phyloP scores from a whole-genome alignment of 1,140 invertebrate genomes.

The Protaetia brevitarsis region DNA sequence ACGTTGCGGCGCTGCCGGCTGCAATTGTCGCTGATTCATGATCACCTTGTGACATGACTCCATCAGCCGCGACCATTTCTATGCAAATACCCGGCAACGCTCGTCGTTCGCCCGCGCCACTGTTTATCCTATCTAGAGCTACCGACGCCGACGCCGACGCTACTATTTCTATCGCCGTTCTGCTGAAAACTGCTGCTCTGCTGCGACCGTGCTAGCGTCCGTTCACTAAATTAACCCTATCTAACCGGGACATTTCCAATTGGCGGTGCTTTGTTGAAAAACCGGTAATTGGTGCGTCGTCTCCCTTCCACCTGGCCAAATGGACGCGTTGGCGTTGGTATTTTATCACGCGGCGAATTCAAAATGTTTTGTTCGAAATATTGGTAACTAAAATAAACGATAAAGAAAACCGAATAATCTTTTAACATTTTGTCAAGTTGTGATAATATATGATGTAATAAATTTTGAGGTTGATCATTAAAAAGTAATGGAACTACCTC shows the following conservation, averaged over 20 bases:
- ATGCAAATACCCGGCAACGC: constrained; percentile 38
- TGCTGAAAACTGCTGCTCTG: constrained; percentile 30
- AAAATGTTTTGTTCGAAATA: background rate
- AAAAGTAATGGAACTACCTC: too few species aligned
- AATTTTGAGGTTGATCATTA: too few species aligned
- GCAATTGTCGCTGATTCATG: constrained; percentile 43
- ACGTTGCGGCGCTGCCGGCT: constrained; percentile 3
- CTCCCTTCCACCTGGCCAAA: background rate
- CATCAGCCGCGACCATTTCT: constrained; percentile 44
- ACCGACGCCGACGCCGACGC: constrained; percentile 20
- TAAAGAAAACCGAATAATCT: too few species aligned
- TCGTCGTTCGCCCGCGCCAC: constrained; percentile 21
- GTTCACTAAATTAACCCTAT: constrained; percentile 34
- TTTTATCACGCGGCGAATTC: background rate
- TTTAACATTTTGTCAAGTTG: too few species aligned
- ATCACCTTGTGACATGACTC: constrained; percentile 46
- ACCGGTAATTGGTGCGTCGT: constrained; percentile 8
- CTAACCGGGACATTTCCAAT: constrained; percentile 20
- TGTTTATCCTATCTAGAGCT: constrained; percentile 34
- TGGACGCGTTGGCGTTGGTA: background rate
- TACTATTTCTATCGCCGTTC: constrained; percentile 26
- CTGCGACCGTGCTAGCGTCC: constrained; percentile 22
- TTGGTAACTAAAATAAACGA: too few species aligned
- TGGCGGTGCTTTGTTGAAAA: constrained; percentile 6
- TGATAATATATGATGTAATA: too few species aligned